Percentiles rank a stretch among this genome's conserved stretches.
Evolutionary conservation across 2,888 invertebrate genomes (phyloP).

Genomic region (Drosophila limbata): DNA sequence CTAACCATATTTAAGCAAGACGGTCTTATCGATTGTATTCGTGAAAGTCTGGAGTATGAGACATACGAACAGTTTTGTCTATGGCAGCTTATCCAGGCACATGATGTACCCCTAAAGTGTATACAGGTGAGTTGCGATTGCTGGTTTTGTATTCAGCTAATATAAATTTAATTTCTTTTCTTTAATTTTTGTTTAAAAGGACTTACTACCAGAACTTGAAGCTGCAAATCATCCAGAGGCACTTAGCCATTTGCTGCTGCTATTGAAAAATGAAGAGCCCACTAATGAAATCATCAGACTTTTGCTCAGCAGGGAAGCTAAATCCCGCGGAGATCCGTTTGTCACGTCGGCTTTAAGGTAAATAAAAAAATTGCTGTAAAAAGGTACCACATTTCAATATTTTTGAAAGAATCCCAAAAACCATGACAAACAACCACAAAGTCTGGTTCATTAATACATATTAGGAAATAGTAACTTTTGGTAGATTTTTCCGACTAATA

Average conservation of each 20-base stretch:
- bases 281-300: constrained; percentile 94
- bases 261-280: constrained; percentile 96
- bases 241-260: constrained; percentile 93
- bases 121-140: constrained; percentile 86
- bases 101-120: constrained; percentile 96
- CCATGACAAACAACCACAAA: too few species aligned
- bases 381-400: not conserved
- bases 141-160: not conserved
- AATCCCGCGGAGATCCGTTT: constrained; percentile 92
- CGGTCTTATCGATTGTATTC: constrained; percentile 90
- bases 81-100: constrained; percentile 98
- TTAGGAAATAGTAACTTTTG: too few species aligned
- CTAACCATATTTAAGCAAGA: constrained; percentile 92
- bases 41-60: constrained; percentile 96
- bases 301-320: constrained; percentile 91
- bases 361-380: constrained; percentile 34
- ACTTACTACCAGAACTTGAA: constrained; percentile 90
- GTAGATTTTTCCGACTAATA: too few species aligned
- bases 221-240: constrained; percentile 96
- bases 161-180: not conserved
- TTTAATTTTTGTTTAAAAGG: constrained; percentile 56
- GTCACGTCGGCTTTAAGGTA: constrained; percentile 94
- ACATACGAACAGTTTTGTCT: constrained; percentile 98
- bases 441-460: too few species aligned
- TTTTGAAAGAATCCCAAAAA: not conserved